Evolutionary conservation across 2,113 vertebrate species (phyloP), one percentile per base, ranked within the genome.

Genomic region (Tychaedon coryphoeus): DNA sequence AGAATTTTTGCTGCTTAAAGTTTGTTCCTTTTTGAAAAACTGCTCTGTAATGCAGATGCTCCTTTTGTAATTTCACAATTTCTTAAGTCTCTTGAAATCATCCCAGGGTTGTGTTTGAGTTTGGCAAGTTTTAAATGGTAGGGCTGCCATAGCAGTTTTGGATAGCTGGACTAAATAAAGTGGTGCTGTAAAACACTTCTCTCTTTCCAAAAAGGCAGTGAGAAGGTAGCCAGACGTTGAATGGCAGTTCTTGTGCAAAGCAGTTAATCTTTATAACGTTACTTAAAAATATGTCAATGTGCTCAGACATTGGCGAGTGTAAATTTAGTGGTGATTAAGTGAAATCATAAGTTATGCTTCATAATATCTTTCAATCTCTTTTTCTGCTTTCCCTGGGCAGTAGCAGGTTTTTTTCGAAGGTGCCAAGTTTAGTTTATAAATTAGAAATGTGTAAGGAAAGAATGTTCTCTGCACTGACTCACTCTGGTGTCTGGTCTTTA

Each of bases 101-200:
- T 28, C 24, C 40, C 60, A 42, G 57, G 28, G 13, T 36, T 57
- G 62, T 40, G 61, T 77, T 72, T 80, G 56, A 70, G 56, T 77
- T 48, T 89, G 95, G 58, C 54, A 36, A 40, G 65, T n/a, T 72
- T 36, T 38, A 10, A 43, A 57, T 10, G 47, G 75, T 56, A 23
- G 42, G 31, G 43, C 71, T 90, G 80, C 69, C 53, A 24, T 36
- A 43, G 66, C 58, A 83, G 62, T 67, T 62, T 86, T 69, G 79
- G 88, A 88, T 93, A 86, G 86, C 72, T 83, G 56, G 77, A 82
- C 94, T 88, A 93, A 92, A 73, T 95, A 48, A 91, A 57, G 36
- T 29, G 69, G 47, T 17, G 15, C 86, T 91, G 43, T 88, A 65
- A 92, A 93, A 69, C 19, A 19, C n/a, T 83, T 82, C 43, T 92